Evolutionary conservation across 1,140 invertebrate species (phyloP), one percentile per base, ranked within the genome.

Genomic region (Lordiphosa clarofinis): DNA sequence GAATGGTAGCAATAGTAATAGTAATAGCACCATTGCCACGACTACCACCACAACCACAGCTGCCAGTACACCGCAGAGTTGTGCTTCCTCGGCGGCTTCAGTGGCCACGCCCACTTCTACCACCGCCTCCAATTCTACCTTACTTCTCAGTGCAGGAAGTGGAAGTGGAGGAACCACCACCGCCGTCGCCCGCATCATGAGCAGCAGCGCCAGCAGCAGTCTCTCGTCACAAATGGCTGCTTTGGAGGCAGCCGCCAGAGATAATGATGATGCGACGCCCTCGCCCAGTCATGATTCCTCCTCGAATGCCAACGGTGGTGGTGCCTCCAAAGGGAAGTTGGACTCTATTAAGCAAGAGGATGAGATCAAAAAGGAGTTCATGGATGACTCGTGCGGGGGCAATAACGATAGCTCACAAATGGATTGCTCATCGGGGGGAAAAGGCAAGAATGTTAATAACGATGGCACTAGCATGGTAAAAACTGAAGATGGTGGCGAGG

Each of bases 201-300:
- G 84, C 36, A 78, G 72, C 37, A 87, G 71, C 33, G 67, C 73
- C 21, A 86, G 65, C 42, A 89, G 90, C 31, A 89, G 90, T 21
- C 91, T 92, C 87, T 94, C 92, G 37, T 94, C 92, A 11, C 94
- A 94, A 81, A 93, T 94, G 91, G 92, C 93, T 8, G 93, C 93
- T 0, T 91, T 94, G 33, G 93, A 92, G 56, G 93, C 93, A 0
- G 90, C 90, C 13, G 91, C 92, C 0, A 90, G 92, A 5, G 92
- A 93, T 68, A 90, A 92, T 55, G 92, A 92, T 39, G 91, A 94
- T 67, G 93, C 93, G 64, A 93, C 92, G n/a, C 92, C 92, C 1
- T 92, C 92, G 58, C 91, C 92, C 1, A 90, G 91, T 52, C 37
- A 87, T 70, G 56, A 75, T 10, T 71, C 71, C 3, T 31, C 28